phyloP scores from a whole-genome alignment of 2,888 invertebrate genomes.

The Polyommatus iphigenia region DNA sequence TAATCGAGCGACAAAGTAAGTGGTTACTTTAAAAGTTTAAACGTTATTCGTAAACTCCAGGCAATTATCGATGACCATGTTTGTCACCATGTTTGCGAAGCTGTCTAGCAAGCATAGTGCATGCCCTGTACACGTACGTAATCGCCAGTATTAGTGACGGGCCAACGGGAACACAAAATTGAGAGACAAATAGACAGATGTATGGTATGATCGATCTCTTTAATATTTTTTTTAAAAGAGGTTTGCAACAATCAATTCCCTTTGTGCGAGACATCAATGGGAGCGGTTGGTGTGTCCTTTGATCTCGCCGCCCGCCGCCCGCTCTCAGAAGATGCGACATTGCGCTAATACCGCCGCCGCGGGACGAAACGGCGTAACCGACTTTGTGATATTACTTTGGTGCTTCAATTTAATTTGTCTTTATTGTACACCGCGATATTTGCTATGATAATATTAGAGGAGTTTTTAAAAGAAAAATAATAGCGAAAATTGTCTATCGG shows the following conservation, averaged over 20 bases:
- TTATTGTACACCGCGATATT: conserved; percentile 1
- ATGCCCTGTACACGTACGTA: not conserved
- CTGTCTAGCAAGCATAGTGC: no score
- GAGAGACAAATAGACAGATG: conserved; percentile 53
- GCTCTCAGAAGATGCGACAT: conserved; percentile 74
- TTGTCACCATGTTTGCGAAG: no score
- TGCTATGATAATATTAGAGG: not conserved
- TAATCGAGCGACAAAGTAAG: no score
- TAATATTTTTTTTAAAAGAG: conserved; percentile 62
- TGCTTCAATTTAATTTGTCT: conserved; percentile 30
- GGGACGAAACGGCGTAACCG: conserved; percentile 60
- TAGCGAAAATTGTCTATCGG: not conserved
- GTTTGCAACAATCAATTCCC: conserved; percentile 80
- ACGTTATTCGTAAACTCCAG: no score
- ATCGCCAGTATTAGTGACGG: not conserved
- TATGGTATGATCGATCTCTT: conserved; percentile 70
- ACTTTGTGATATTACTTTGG: conserved; percentile 35
- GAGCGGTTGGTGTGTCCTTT: conserved; percentile 78
- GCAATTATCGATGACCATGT: no score
- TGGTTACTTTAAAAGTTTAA: no score
- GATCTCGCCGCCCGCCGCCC: conserved; percentile 77
- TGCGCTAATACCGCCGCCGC: conserved; percentile 71
- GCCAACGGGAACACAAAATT: conserved; percentile 32
- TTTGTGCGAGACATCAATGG: conserved; percentile 79
- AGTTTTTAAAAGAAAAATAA: not conserved